phyloP scores from a whole-genome alignment of 2,888 invertebrate genomes.

The Hylaea fasciaria region DNA sequence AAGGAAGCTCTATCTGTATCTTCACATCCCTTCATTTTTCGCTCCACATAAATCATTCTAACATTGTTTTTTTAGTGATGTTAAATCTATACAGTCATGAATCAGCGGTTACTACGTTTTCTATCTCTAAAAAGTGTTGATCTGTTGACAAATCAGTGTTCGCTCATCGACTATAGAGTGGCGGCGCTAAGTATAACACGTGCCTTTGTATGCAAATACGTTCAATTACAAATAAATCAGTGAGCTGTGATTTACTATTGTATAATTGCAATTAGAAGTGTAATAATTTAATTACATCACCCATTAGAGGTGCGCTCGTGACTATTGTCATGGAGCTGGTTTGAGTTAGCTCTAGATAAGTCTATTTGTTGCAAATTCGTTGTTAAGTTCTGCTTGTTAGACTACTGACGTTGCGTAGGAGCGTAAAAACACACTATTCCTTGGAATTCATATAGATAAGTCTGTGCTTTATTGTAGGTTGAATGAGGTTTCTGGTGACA shows the following conservation, averaged over 20 bases:
- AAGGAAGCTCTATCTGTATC: no score
- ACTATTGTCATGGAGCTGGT: slow-evolving; percentile 33
- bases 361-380: slow-evolving; percentile 1
- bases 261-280: slow-evolving; percentile 26
- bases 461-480: no score
- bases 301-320: slow-evolving; percentile 37
- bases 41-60: no score
- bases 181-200: slow-evolving; percentile 11
- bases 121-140: not conserved
- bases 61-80: no score
- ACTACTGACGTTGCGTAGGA: no score
- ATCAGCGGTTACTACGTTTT: not conserved
- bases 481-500: no score
- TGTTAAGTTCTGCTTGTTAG: not conserved
- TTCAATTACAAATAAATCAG: slow-evolving; percentile 37
- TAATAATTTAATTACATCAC: slow-evolving; percentile 41
- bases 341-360: slow-evolving; percentile 30
- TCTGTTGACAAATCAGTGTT: slow-evolving; percentile 3
- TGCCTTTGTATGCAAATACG: slow-evolving; percentile 30
- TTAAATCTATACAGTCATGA: not conserved
- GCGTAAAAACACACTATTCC: no score
- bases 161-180: slow-evolving; percentile 15
- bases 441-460: no score
- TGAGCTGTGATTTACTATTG: slow-evolving; percentile 28
- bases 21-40: no score